Conservation (phyloP, 64 coral and sea anemone species). For the Exaiptasia diaphana region DNA sequence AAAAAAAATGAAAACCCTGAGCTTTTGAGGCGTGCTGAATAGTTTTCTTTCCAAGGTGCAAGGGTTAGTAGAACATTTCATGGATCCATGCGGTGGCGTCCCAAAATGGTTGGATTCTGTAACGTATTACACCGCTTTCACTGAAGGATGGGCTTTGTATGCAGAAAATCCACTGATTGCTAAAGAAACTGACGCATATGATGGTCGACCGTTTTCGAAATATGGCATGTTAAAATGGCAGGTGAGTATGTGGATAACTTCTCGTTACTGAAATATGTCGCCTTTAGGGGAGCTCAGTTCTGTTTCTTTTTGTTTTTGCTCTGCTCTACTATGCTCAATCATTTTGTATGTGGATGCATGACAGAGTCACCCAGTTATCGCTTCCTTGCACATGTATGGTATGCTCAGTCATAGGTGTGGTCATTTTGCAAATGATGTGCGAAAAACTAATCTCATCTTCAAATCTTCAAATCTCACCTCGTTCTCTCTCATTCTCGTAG, state of each 20-base stretch:
- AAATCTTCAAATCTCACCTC: neutral
- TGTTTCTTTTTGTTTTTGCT: no score
- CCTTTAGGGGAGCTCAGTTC: no score
- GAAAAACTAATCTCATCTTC: neutral
- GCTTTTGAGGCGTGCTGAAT: neutral
- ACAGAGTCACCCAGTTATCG: no score
- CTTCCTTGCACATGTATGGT: no score
- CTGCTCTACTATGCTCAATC: no score
- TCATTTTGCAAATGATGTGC: neutral
- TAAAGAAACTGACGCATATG: constrained; percentile 53
- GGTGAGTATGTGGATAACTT: constrained; percentile 21
- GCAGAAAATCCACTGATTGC: constrained; percentile 85
- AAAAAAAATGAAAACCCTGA: no score
- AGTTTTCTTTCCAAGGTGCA: constrained; percentile 27
- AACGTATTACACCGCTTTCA: constrained; percentile 63
- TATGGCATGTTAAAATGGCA: constrained; percentile 97
- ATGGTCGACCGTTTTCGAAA: constrained; percentile 61
- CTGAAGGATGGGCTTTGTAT: constrained; percentile 83
- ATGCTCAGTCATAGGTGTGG: no score
- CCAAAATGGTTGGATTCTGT: constrained; percentile 26
- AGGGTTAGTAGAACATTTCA: constrained; percentile 63
- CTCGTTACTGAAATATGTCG: no score
- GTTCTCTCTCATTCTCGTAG: neutral
- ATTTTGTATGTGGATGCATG: no score
- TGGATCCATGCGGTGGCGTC: constrained; percentile 38